Evolutionary conservation across 2,797 vertebrate species (phyloP).

Genomic region (Steatocranus sp.): DNA sequence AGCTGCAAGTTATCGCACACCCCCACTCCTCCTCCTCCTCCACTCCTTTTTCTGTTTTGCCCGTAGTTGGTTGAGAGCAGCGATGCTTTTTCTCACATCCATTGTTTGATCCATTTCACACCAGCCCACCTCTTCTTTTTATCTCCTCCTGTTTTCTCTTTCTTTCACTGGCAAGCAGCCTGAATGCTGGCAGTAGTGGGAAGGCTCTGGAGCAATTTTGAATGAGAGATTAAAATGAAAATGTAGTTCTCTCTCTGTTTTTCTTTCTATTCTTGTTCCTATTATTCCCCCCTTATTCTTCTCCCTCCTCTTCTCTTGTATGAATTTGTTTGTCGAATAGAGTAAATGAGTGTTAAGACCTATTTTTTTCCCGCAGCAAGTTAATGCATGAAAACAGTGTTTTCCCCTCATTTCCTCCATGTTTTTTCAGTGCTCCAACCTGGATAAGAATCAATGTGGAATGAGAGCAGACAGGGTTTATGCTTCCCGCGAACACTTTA

Average conservation of each 20-base stretch:
- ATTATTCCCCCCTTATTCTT: conserved; percentile 10
- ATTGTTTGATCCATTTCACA: conserved; percentile 73
- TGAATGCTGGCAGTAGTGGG: conserved; percentile 41
- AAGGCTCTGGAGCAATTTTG: conserved; percentile 45
- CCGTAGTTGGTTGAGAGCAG: conserved; percentile 56
- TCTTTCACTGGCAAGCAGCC: conserved; percentile 51
- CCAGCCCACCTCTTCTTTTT: conserved; percentile 67
- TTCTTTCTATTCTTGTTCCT: conserved; percentile 39
- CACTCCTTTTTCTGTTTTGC: conserved; percentile 51
- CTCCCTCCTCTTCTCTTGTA: conserved; percentile 8
- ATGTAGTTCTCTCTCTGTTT: conserved; percentile 22
- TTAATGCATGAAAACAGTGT: conserved; percentile 32
- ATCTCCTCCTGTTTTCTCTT: conserved; percentile 63
- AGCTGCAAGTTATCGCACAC: conserved; percentile 60
- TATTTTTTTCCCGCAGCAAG: not conserved
- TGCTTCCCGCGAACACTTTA: conserved; percentile 37
- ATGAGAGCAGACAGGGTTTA: conserved; percentile 38
- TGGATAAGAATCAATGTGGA: conserved; percentile 34
- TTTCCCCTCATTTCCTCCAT: not conserved
- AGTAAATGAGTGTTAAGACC: conserved; percentile 44
- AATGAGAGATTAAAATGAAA: conserved; percentile 64
- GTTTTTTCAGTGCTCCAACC: not conserved
- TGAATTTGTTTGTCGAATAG: conserved; percentile 3
- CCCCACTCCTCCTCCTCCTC: conserved; percentile 52
- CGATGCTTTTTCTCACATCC: conserved; percentile 63